Evolutionary conservation across 2,113 vertebrate genomes (phyloP).

Genomic region (Mesoclemmys tuberculata): DNA sequence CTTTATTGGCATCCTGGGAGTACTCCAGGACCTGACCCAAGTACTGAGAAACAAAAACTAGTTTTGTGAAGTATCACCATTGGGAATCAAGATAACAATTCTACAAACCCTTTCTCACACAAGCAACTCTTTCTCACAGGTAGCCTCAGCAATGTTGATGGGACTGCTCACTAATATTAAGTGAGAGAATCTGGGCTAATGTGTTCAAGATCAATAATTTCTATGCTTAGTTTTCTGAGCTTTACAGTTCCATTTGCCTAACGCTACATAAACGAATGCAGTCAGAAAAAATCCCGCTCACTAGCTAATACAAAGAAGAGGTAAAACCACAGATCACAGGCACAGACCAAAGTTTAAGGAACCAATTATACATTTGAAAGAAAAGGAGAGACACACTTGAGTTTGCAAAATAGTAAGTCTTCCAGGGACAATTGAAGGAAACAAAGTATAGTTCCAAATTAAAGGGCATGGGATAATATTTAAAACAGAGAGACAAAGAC

Average conservation of each 20-base stretch:
- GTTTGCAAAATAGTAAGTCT: constrained; percentile 51
- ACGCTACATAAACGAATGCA: constrained; percentile 43
- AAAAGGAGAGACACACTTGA: constrained; percentile 50
- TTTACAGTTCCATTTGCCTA: constrained; percentile 35
- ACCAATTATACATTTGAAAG: constrained; percentile 62
- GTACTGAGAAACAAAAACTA: neutral
- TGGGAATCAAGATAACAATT: neutral
- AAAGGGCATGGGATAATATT: constrained; percentile 51
- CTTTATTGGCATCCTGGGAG: neutral
- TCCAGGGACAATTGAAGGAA: constrained; percentile 66
- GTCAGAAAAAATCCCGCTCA: constrained; percentile 33
- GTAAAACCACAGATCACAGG: constrained; percentile 39
- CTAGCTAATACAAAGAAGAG: constrained; percentile 54
- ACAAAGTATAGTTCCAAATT: constrained; percentile 55
- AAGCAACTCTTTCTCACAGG: neutral
- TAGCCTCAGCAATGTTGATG: neutral
- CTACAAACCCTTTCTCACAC: neutral
- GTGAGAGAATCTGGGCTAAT: neutral
- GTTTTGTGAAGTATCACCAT: neutral
- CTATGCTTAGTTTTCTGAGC: neutral
- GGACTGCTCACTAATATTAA: constrained; percentile 28
- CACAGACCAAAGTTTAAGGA: constrained; percentile 40
- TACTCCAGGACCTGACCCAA: neutral
- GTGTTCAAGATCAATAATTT: neutral
- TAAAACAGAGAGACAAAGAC: neutral